Percentiles rank a stretch among this genome's conserved stretches.
phyloP scores from a whole-genome alignment of 1,140 invertebrate species.

The Protaetia brevitarsis region DNA sequence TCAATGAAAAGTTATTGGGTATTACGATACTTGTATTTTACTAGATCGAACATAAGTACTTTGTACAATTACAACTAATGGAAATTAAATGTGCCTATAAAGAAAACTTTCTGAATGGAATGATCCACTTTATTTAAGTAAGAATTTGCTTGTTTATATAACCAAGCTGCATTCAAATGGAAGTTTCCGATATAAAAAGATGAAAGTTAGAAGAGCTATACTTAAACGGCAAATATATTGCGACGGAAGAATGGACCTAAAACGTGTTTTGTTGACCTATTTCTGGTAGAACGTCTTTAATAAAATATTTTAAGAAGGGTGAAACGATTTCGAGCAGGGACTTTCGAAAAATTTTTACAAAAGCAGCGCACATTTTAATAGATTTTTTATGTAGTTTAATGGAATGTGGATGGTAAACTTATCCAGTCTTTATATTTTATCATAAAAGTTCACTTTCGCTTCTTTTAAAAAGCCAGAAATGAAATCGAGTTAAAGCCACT shows the following conservation, averaged over 20 bases:
- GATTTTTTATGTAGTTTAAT: constrained; percentile 3
- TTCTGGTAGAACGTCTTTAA: background rate
- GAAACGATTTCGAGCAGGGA: background rate
- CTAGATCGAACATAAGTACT: too few species aligned
- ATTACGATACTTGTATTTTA: too few species aligned
- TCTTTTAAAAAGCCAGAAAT: background rate
- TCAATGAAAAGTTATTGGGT: too few species aligned
- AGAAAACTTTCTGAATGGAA: too few species aligned
- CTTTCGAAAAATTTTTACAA: background rate
- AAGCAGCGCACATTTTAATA: background rate
- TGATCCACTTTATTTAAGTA: background rate
- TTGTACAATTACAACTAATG: too few species aligned
- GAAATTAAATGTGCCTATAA: too few species aligned
- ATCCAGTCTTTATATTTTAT: background rate
- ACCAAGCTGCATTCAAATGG: background rate
- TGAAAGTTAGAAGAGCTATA: background rate
- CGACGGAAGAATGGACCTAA: background rate
- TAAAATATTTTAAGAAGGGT: background rate
- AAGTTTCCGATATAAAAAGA: background rate
- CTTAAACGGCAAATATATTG: background rate
- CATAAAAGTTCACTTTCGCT: background rate
- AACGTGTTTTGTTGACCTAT: constrained; percentile 4
- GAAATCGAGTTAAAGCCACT: background rate
- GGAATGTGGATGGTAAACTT: constrained; percentile 2
- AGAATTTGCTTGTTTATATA: background rate